A percentile compares a stretch with the other conserved stretches of the same genome.
Conservation (phyloP, 2,113 vertebrate species). For the Anoura caudifer region DNA sequence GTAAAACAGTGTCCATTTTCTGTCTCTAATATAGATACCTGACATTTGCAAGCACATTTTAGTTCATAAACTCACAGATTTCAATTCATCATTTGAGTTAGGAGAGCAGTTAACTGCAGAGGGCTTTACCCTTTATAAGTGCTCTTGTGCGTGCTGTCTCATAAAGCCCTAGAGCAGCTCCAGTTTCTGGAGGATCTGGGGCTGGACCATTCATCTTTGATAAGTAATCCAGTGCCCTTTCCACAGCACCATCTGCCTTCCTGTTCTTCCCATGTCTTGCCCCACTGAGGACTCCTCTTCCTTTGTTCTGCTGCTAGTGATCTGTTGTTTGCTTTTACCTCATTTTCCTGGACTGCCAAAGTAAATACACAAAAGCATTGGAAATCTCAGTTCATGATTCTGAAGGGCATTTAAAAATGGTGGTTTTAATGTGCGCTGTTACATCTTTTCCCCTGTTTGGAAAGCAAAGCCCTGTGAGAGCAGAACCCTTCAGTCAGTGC, state of each 20-base stretch:
- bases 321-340: not conserved
- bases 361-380: constrained; percentile 8
- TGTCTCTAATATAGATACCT: not conserved
- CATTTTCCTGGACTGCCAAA: not conserved
- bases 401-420: not conserved
- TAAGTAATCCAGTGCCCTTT: not conserved
- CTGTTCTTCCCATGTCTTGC: not conserved
- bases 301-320: not conserved
- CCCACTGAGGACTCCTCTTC: not conserved
- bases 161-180: not conserved
- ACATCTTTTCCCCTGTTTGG: not conserved
- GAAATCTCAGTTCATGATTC: not conserved
- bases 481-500: not conserved
- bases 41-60: not conserved
- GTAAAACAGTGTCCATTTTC: not conserved
- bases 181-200: not conserved
- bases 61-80: not conserved
- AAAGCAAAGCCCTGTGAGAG: not conserved
- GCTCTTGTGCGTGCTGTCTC: not conserved
- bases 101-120: not conserved
- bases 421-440: not conserved
- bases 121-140: not conserved
- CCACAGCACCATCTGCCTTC: not conserved
- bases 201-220: not conserved
- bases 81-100: not conserved